Evolutionary conservation across 1,140 invertebrate genomes (phyloP), one percentile per base, ranked within the genome.

Genomic region (Zaprionus davidi): DNA sequence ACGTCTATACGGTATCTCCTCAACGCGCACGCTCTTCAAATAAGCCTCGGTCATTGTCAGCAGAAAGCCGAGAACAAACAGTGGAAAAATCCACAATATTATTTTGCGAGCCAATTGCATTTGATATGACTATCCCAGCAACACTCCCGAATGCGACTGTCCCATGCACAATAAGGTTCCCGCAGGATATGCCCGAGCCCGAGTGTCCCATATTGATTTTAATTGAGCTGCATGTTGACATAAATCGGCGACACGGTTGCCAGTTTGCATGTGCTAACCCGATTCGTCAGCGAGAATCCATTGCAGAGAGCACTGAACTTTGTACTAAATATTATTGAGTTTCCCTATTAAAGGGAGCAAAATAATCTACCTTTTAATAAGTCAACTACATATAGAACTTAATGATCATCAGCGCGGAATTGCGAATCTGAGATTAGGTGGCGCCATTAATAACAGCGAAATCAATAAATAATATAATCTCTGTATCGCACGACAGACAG

Each of bases 11-110:
- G 91, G 87, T 28, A 83, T 83, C 58, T 92, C 91, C 46, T 91
- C 91, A n/a, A 92, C 76, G 1, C 80, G 79, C n/a, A 84, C 79
- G 58, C 71, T 86, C 9, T 83, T 63, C 70, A 92, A 24, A 59
- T 83, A 91, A 0, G 79, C 91, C 49, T 84, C 58, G 38, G 72
- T 62, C 34, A 86, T 13, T 5, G 76, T 75, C 0, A 90, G 71
- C 13, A 90, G 17, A 22, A 82, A 88, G 1, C 41, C 24, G 3
- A 82, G 34, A n/a, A 84, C 6, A n/a, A 91, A 76, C 3, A 86
- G 7, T 17, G 85, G 77, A n/a, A 90, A 15, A 53, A 87, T 64
- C 20, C 68, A 68, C 5, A 66, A 28, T 1, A 79, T 34, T 31
- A 91, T 31, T 80, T 91, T 90, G 15, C 62, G 56, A 13, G 58